Evolutionary conservation across 2,113 vertebrate genomes (phyloP).

Genomic region (Halichoeres trimaculatus): DNA sequence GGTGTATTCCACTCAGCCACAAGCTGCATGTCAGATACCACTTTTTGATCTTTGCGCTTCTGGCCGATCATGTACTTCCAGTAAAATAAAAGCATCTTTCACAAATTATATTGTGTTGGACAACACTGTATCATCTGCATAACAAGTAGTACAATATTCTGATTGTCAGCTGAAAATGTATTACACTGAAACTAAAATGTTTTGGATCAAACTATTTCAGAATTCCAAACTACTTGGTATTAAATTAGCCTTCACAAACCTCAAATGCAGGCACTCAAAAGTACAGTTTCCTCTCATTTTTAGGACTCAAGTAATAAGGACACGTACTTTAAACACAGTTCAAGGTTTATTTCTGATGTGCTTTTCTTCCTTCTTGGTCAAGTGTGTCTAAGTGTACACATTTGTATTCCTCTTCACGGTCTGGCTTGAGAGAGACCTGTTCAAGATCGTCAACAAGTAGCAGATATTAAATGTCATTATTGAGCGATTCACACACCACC

Average conservation of each 20-base stretch:
- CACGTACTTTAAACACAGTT: background rate
- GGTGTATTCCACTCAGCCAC: too few relatives aligned
- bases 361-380: slow-evolving; percentile 5
- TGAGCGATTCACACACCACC: slow-evolving; percentile 49
- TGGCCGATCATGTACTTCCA: too few relatives aligned
- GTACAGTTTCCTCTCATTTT: background rate
- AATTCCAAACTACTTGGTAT: too few relatives aligned
- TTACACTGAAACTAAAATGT: too few relatives aligned
- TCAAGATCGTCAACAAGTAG: slow-evolving; percentile 55
- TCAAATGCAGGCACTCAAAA: background rate
- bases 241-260: background rate
- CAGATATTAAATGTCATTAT: slow-evolving; percentile 72
- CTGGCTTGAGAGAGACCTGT: slow-evolving; percentile 27
- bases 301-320: background rate
- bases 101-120: too few relatives aligned
- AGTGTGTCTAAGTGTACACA: slow-evolving; percentile 3
- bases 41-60: too few relatives aligned
- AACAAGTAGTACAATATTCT: too few relatives aligned
- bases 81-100: too few relatives aligned
- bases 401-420: slow-evolving; percentile 12
- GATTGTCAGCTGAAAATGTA: too few relatives aligned
- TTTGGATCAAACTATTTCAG: too few relatives aligned
- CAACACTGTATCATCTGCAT: too few relatives aligned
- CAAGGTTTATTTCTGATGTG: background rate
- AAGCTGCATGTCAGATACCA: too few relatives aligned